Evolutionary conservation across 2,888 invertebrate species (phyloP).

Genomic region (Cheilosia pagana): DNA sequence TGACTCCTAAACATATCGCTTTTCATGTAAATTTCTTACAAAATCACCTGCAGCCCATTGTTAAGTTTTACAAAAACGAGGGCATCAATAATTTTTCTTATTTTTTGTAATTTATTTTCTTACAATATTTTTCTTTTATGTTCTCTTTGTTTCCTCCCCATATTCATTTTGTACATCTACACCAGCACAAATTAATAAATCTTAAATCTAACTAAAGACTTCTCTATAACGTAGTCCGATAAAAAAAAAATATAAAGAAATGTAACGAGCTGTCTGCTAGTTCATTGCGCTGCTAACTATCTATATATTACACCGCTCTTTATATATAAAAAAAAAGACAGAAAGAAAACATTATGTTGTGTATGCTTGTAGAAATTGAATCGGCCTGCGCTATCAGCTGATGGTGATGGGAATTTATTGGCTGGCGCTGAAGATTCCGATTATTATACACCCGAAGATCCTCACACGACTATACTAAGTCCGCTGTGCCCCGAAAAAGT

Average conservation of each 20-base stretch:
- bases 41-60: background rate
- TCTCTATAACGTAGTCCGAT: slow-evolving; percentile 54
- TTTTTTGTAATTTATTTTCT: slow-evolving; percentile 40
- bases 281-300: slow-evolving; percentile 45
- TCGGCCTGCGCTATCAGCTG: slow-evolving; percentile 77
- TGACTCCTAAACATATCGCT: background rate
- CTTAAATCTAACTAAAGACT: slow-evolving; percentile 58
- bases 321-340: background rate
- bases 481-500: slow-evolving; percentile 84
- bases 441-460: slow-evolving; percentile 91
- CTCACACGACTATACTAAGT: slow-evolving; percentile 87
- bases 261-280: slow-evolving; percentile 45
- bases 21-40: background rate
- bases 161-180: slow-evolving; percentile 62
- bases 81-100: background rate
- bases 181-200: slow-evolving; percentile 73
- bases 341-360: slow-evolving; percentile 55
- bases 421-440: slow-evolving; percentile 88
- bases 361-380: slow-evolving; percentile 77
- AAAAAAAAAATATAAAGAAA: slow-evolving; percentile 28
- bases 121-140: slow-evolving; percentile 44
- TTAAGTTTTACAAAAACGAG: slow-evolving; percentile 29
- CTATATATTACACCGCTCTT: slow-evolving; percentile 41
- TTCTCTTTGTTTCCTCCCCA: slow-evolving; percentile 60
- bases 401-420: slow-evolving; percentile 77